These are phyloP conservation scores for Probosciger aterrimus DNA, from an alignment of 2,113 vertebrate genomes.

Conservation along the genomic window DNA sequence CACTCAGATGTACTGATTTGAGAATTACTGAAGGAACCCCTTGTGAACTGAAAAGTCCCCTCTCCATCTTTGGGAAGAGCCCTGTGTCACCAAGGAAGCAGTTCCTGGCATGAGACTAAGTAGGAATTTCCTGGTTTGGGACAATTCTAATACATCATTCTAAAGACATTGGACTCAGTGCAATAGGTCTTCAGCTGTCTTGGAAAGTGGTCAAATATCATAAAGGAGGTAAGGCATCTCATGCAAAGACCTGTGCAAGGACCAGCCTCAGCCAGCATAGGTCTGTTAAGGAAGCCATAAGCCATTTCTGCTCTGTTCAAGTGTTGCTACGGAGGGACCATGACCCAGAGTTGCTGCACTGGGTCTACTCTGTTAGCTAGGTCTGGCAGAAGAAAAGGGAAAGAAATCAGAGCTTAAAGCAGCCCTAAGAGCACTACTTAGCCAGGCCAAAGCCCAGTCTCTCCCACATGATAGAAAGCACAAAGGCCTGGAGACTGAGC, in stretches of 20 bases:
- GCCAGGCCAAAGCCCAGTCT: not conserved
- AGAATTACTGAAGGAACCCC: not conserved
- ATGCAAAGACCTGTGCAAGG: not conserved
- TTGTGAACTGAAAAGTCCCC: conserved; percentile 11
- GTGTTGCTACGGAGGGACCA: rapidly evolving
- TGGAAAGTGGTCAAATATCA: not conserved
- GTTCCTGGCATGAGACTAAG: not conserved
- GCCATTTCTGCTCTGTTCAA: not conserved
- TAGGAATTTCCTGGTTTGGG: not conserved
- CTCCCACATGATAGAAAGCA: not conserved
- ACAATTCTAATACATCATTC: not conserved
- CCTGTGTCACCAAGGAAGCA: not conserved
- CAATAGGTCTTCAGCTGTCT: not conserved
- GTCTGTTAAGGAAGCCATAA: not conserved
- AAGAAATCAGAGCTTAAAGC: not conserved
- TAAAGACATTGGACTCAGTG: not conserved
- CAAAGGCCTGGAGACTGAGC: not conserved
- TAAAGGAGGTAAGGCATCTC: not conserved
- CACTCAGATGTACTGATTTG: not conserved
- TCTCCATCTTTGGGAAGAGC: not conserved
- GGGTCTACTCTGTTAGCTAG: not conserved
- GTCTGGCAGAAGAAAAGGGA: not conserved
- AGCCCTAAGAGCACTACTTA: not conserved
- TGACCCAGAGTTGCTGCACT: not conserved
- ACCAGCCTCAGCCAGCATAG: not conserved